Conservation (phyloP, 2,113 vertebrate genomes). For the Apodemus sylvaticus region DNA sequence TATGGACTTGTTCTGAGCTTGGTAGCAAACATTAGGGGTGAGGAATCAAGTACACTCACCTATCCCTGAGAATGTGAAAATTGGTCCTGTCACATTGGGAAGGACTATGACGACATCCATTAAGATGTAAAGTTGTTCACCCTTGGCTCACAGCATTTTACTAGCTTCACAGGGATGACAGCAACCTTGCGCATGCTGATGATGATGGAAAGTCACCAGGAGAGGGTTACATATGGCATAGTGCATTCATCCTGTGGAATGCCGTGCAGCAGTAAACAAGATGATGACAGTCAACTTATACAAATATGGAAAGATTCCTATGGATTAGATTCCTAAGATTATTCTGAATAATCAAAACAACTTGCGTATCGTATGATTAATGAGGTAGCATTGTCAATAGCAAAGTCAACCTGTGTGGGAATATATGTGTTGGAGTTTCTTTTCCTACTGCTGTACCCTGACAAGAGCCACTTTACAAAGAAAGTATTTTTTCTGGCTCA, state of each 20-base stretch:
- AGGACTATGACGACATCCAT: not conserved
- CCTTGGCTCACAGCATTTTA: not conserved
- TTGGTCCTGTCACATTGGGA: not conserved
- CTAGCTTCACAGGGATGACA: not conserved
- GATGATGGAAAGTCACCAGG: not conserved
- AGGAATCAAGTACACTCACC: not conserved
- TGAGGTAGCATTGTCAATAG: not conserved
- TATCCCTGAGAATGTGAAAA: not conserved
- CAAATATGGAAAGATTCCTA: not conserved
- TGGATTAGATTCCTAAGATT: too few species aligned
- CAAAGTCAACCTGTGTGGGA: not conserved
- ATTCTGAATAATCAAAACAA: not conserved
- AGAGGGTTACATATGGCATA: not conserved
- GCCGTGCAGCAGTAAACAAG: not conserved
- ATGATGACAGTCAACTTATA: not conserved
- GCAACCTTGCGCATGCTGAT: not conserved
- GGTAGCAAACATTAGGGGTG: fast-evolving
- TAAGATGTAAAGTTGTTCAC: not conserved
- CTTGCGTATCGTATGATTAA: not conserved
- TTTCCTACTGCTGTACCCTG: not conserved
- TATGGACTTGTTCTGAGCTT: not conserved
- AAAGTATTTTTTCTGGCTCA: not conserved
- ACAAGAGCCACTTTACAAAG: not conserved
- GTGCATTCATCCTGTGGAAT: not conserved
- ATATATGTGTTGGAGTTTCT: not conserved